Conservation (phyloP, 2,797 vertebrate species). For the Enteromius afrohamiltoni region DNA sequence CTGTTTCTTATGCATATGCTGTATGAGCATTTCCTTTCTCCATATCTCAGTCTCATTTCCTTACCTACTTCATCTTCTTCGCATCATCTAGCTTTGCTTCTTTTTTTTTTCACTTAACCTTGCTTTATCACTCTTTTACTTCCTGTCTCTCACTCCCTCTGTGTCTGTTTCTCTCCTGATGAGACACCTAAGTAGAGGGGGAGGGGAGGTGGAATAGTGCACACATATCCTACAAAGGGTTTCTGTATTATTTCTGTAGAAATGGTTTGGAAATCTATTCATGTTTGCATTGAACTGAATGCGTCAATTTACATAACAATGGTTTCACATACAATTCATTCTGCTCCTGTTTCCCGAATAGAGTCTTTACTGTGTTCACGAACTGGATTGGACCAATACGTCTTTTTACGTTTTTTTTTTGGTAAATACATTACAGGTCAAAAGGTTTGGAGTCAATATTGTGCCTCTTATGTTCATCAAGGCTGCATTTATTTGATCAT, state of each 20-base stretch:
- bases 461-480: background rate
- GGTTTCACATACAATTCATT: background rate
- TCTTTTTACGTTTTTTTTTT: background rate
- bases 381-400: background rate
- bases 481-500: background rate
- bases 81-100: slow-evolving; percentile 38
- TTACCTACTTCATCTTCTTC: background rate
- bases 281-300: background rate
- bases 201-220: background rate
- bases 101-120: slow-evolving; percentile 20
- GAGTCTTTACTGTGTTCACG: background rate
- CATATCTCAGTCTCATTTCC: background rate
- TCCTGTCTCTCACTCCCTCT: slow-evolving; percentile 40
- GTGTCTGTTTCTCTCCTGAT: slow-evolving; percentile 21
- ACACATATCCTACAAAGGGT: background rate
- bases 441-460: background rate
- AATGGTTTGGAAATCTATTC: slow-evolving; percentile 3
- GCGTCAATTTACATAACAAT: background rate
- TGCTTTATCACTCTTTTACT: background rate
- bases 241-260: background rate
- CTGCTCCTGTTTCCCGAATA: background rate
- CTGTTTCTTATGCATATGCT: background rate
- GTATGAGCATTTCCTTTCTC: background rate
- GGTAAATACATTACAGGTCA: background rate
- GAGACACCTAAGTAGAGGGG: background rate